Conservation (phyloP, 2,113 vertebrate species). For the Hemichromis elongatus region DNA sequence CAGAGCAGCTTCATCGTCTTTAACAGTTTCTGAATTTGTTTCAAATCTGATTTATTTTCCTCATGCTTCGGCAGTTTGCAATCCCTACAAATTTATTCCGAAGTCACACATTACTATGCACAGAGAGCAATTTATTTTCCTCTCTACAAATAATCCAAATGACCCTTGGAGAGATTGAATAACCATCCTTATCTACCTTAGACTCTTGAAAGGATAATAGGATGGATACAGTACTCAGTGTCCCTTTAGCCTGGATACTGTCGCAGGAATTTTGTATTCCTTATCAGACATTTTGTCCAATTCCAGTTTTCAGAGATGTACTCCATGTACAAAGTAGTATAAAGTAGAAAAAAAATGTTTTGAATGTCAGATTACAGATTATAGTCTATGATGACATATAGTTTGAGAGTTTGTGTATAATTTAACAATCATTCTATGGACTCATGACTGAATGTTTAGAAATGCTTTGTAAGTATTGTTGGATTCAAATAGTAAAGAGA, state of each 20-base stretch:
- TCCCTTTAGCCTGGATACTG: neutral
- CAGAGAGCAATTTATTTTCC: neutral
- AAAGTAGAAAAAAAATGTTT: neutral
- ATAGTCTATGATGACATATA: neutral
- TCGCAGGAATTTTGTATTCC: neutral
- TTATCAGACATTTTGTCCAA: neutral
- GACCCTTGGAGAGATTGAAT: neutral
- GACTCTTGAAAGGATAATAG: neutral
- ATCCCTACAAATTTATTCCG: constrained; percentile 15
- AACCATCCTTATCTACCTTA: neutral
- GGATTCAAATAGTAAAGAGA: neutral
- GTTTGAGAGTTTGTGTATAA: neutral
- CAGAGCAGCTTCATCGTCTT: neutral
- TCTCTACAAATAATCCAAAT: neutral
- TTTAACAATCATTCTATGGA: neutral
- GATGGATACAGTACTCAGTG: neutral
- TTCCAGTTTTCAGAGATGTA: neutral
- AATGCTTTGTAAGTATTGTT: neutral
- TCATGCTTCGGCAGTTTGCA: neutral
- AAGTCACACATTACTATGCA: constrained; percentile 11
- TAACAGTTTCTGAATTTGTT: constrained; percentile 1
- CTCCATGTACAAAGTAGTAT: neutral
- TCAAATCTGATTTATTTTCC: constrained; percentile 30
- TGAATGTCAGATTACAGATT: neutral
- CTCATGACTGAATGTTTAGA: neutral